Evolutionary conservation across 2,797 vertebrate species (phyloP).

Genomic region (Molothrus ater): DNA sequence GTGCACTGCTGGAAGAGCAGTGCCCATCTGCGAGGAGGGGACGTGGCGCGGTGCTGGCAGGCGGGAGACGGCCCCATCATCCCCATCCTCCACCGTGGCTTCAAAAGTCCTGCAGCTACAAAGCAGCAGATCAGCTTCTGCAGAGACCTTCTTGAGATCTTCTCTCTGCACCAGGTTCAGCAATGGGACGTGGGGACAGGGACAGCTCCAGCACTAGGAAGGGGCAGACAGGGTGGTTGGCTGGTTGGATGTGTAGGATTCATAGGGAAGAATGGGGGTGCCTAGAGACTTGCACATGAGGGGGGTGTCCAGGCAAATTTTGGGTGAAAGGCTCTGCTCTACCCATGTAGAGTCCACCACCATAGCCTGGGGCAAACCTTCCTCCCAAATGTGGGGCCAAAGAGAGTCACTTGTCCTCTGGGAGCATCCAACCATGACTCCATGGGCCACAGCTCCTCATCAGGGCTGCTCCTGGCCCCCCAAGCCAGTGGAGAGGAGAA

Average conservation of each 20-base stretch:
- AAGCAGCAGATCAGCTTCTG: not conserved
- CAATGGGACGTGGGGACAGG: not conserved
- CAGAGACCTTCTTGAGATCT: not conserved
- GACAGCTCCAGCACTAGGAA: not conserved
- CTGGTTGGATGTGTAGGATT: not conserved
- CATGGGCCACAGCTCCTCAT: not conserved
- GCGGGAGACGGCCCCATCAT: not conserved
- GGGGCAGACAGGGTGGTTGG: not conserved
- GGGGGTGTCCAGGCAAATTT: fast-evolving
- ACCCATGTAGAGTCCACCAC: not conserved
- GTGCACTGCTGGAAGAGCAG: not conserved
- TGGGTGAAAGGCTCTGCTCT: not conserved
- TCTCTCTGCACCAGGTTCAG: not conserved
- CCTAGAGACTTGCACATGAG: not conserved
- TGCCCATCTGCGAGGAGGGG: not conserved
- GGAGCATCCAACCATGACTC: not conserved
- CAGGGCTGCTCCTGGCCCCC: fast-evolving
- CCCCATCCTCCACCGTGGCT: fast-evolving
- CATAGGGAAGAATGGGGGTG: not conserved
- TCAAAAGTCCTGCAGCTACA: not conserved
- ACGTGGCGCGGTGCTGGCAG: fast-evolving
- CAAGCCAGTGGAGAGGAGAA: not conserved
- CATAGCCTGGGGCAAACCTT: not conserved
- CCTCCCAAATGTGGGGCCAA: not conserved
- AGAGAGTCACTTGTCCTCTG: not conserved